Percentiles rank a stretch among this genome's conserved stretches.
These are phyloP conservation scores for Cottus gobio DNA, from an alignment of 2,113 vertebrate genomes.

Conservation along the genomic window DNA sequence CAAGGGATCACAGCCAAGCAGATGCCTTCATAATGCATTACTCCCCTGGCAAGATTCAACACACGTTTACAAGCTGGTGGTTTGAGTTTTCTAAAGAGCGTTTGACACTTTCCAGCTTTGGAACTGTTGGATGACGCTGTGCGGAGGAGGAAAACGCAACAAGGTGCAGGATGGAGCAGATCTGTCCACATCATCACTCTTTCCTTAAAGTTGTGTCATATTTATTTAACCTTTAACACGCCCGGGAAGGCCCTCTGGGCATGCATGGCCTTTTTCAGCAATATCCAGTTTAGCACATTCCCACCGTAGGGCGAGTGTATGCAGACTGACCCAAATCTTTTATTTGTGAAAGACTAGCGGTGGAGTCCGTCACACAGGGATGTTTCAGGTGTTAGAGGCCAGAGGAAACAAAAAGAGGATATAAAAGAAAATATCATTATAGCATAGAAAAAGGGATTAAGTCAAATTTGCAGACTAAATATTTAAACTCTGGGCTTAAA, in stretches of 20 bases:
- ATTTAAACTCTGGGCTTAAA: neutral
- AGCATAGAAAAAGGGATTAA: neutral
- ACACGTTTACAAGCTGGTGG: slow-evolving; percentile 33
- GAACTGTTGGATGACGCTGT: neutral
- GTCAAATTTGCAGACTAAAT: neutral
- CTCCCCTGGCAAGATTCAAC: slow-evolving; percentile 39
- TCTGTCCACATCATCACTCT: neutral
- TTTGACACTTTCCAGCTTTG: slow-evolving; percentile 10
- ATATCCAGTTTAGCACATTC: slow-evolving; percentile 17
- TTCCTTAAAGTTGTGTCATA: slow-evolving; percentile 26
- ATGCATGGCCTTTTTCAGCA: neutral
- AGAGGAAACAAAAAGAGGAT: neutral
- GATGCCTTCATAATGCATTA: slow-evolving; percentile 44
- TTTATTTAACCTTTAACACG: slow-evolving; percentile 34
- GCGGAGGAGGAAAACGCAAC: slow-evolving; percentile 6
- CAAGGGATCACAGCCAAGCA: slow-evolving; percentile 54
- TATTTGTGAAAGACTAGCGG: neutral
- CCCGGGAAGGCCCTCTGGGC: neutral
- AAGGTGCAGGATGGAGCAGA: neutral
- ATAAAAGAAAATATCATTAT: neutral
- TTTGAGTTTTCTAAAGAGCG: slow-evolving; percentile 16
- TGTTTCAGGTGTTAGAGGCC: neutral
- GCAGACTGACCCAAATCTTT: neutral
- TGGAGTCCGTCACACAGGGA: neutral
- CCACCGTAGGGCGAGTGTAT: neutral